phyloP scores from a whole-genome alignment of 2,888 invertebrate species.

The Pherbina coryleti region DNA sequence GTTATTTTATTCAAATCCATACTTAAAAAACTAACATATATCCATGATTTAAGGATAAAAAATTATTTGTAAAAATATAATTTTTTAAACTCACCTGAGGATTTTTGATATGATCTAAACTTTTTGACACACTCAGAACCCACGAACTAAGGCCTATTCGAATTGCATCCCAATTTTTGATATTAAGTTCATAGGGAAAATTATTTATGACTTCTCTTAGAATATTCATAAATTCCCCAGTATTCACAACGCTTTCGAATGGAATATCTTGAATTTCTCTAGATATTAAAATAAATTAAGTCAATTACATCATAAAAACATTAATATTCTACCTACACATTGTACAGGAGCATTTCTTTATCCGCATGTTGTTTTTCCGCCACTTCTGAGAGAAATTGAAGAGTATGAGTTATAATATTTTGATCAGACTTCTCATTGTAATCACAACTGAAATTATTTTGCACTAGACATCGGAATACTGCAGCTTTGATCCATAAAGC shows the following conservation, averaged over 20 bases:
- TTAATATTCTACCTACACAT: conserved; percentile 65
- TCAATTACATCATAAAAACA: background rate
- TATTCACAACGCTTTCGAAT: conserved; percentile 54
- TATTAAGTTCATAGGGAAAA: conserved; percentile 61
- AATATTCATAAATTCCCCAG: conserved; percentile 65
- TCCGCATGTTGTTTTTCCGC: conserved; percentile 56
- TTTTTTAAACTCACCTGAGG: conserved; percentile 70
- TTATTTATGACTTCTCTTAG: conserved; percentile 59
- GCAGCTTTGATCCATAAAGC: conserved; percentile 62
- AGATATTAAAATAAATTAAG: conserved; percentile 18
- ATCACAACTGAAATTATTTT: conserved; percentile 62
- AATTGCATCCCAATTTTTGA: conserved; percentile 80
- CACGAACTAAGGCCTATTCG: conserved; percentile 80
- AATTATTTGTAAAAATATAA: background rate
- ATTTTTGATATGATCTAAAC: conserved; percentile 67
- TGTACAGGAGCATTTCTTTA: conserved; percentile 69
- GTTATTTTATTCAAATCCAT: too few species aligned
- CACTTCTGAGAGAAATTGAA: conserved; percentile 65
- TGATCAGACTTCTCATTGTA: conserved; percentile 61
- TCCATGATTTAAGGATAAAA: background rate
- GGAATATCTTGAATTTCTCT: conserved; percentile 59
- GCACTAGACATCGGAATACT: conserved; percentile 58
- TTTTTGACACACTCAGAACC: conserved; percentile 72
- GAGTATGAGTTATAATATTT: conserved; percentile 56
- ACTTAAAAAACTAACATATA: too few species aligned